Evolutionary conservation across 2,113 vertebrate genomes (phyloP), one percentile per base, ranked within the genome.

Genomic region (Elephantulus edwardii): DNA sequence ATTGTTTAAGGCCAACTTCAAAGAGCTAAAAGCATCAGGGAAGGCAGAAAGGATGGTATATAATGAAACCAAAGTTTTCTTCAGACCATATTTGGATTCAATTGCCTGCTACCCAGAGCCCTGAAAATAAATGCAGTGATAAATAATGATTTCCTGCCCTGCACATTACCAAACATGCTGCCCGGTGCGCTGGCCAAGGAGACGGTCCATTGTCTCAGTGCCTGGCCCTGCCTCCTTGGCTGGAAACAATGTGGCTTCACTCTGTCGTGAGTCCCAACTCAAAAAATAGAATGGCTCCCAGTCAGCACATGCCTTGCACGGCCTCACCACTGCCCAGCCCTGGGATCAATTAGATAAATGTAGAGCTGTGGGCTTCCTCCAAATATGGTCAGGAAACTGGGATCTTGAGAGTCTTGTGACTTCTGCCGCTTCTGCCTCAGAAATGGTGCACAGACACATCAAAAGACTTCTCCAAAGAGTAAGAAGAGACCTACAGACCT

Each of bases 71-170:
- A 48, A 68, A 64, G 46, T 71, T 93, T 38, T 92, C 90, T 94
- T 85, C 86, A 71, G 86, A 86, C 96, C 95, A 95, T 96, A 94
- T 96, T 96, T 96, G 96, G 96, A 94, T 88, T 90, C 89, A 70
- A 1, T 81, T 8, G 91, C 91, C 74, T 94, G 81, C 62, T 91
- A 79, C 86, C 82, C 88, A 75, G 48, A 89, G 86, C 24, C 89
- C 86, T 92, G 95, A 96, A 95, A 96, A 95, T 93, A 95, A 96
- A 93, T 81, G 85, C 54, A 86, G 86, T 13, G 1, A 95, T 94
- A 93, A 96, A 96, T 94, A 94, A 94, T 94, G 80, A 95, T 95
- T 93, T 92, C 86, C 95, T 91, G 88, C 81, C 72, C 86, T 68
- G 76, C 83, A 88, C 42, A 91, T 89, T 83, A 93, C 95, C 96